Conservation (phyloP, 2,113 vertebrate species). For the Aspiorhynchus laticeps region DNA sequence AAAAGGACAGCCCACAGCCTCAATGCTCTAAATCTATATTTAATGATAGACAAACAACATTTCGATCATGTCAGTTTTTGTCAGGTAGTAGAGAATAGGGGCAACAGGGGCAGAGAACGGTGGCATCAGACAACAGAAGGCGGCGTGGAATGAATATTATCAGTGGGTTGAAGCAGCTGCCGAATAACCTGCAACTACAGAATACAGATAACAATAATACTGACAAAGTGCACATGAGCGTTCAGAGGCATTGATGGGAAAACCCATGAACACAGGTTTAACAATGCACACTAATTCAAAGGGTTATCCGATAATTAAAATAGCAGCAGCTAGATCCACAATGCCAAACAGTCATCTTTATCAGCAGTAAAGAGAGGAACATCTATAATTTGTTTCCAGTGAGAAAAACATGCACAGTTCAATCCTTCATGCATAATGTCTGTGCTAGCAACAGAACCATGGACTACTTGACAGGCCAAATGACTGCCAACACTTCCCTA, state of each 20-base stretch:
- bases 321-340: conserved; percentile 55
- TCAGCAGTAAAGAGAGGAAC: conserved; percentile 17
- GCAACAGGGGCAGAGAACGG: background rate
- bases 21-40: background rate
- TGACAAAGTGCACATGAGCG: conserved; percentile 89
- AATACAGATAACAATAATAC: conserved; percentile 88
- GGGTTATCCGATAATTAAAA: conserved; percentile 71
- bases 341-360: conserved; percentile 49
- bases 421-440: conserved; percentile 43
- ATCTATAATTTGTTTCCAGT: background rate
- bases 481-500: conserved; percentile 50
- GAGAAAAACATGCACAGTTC: conserved; percentile 24
- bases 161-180: conserved; percentile 92
- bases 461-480: conserved; percentile 21
- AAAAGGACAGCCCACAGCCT: background rate
- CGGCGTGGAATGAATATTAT: conserved; percentile 91
- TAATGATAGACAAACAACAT: background rate
- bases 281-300: conserved; percentile 81
- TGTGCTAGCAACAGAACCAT: background rate
- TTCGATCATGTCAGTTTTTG: background rate
- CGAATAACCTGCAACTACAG: conserved; percentile 94
- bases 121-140: conserved; percentile 79
- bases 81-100: background rate
- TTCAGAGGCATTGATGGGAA: conserved; percentile 86
- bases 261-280: conserved; percentile 82